Evolutionary conservation across 2,888 invertebrate genomes (phyloP).

Genomic region (Cybosia mesomella): DNA sequence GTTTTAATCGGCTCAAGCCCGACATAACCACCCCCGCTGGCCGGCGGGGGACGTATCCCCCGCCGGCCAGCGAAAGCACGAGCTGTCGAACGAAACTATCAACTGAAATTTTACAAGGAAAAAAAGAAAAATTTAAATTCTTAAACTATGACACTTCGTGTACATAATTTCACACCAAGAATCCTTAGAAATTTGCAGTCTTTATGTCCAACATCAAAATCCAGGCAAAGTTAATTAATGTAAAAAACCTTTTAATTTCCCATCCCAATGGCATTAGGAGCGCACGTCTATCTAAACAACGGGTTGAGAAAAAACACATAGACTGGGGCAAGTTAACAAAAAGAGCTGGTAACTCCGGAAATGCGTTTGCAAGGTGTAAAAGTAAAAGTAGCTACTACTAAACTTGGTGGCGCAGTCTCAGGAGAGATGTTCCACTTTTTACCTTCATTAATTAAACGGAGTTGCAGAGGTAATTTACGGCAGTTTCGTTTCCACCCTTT

Average conservation of each 20-base stretch:
- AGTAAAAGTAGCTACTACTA: conserved; percentile 26
- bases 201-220: background rate
- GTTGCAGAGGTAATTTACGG: conserved; percentile 26
- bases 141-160: too few relatives aligned
- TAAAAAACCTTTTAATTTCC: conserved; percentile 7
- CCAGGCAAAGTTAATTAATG: background rate
- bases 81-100: too few relatives aligned
- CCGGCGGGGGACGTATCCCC: too few relatives aligned
- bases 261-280: background rate
- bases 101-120: too few relatives aligned
- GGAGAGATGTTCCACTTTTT: conserved; percentile 31
- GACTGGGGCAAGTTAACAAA: conserved; percentile 7
- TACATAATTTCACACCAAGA: background rate
- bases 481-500: conserved; percentile 15
- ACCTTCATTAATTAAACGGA: conserved; percentile 39
- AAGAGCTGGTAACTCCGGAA: background rate
- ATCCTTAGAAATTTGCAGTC: background rate
- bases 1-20: too few relatives aligned
- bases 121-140: too few relatives aligned
- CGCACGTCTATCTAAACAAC: conserved; percentile 1
- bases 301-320: background rate
- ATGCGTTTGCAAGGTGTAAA: conserved; percentile 25
- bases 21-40: too few relatives aligned
- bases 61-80: too few relatives aligned
- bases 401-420: conserved; percentile 24